A percentile compares a stretch with the other conserved stretches of the same genome.
Conservation (phyloP, 2,888 invertebrate genomes). For the Eilema caniola region DNA sequence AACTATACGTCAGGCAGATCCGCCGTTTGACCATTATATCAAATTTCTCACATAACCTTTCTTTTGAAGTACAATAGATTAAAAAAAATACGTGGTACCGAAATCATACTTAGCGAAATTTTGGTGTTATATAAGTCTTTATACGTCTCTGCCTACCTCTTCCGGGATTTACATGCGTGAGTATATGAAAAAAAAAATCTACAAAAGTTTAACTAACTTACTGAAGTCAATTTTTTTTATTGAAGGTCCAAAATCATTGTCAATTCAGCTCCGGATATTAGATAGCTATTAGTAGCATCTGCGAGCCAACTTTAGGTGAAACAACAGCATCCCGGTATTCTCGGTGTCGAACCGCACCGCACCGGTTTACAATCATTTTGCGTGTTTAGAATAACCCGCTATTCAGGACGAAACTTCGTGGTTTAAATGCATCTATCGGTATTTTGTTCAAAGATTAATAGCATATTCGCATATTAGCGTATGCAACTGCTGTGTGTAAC, state of each 20-base stretch:
- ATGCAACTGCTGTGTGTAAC: too few species aligned
- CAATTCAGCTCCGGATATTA: not conserved
- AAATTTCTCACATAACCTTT: too few species aligned
- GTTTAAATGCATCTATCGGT: not conserved
- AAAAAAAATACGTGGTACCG: too few species aligned
- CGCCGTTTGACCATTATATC: too few species aligned
- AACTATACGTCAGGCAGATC: too few species aligned
- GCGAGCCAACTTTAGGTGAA: not conserved
- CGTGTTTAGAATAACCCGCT: not conserved
- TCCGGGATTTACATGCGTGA: too few species aligned
- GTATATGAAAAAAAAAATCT: too few species aligned
- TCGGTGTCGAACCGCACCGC: not conserved
- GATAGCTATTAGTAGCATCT: not conserved
- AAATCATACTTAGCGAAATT: too few species aligned
- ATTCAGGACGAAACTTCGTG: not conserved
- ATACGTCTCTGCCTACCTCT: too few species aligned
- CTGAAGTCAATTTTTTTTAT: not conserved
- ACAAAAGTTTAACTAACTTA: not conserved
- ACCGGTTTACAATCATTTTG: slow-evolving; percentile 1
- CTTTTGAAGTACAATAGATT: too few species aligned
- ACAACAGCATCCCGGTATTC: not conserved
- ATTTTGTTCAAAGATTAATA: too few species aligned
- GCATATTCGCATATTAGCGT: not conserved
- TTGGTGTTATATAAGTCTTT: too few species aligned
- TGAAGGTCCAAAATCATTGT: not conserved